Conservation (phyloP, 2,888 invertebrate species). For the Exocentrus adspersus region DNA sequence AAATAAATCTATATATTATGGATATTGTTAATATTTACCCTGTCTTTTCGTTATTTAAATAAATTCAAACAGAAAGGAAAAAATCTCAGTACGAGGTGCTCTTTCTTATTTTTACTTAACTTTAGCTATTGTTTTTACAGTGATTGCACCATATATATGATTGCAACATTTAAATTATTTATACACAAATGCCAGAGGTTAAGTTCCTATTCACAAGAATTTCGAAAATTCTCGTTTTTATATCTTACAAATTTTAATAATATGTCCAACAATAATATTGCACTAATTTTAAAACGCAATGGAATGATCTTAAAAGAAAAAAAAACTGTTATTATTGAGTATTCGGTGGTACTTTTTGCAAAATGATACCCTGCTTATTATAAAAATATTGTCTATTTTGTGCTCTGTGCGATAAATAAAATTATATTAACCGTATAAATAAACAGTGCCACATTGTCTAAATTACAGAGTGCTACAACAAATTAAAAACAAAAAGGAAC, state of each 20-base stretch:
- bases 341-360: constrained; percentile 42
- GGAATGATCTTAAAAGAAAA: constrained; percentile 25
- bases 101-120: constrained; percentile 49
- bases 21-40: constrained; percentile 62
- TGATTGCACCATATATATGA: constrained; percentile 62
- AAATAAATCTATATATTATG: constrained; percentile 60
- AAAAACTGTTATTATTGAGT: constrained; percentile 37
- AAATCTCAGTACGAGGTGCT: constrained; percentile 60
- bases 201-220: constrained; percentile 60
- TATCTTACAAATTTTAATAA: constrained; percentile 40
- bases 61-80: constrained; percentile 37
- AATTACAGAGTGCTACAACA: constrained; percentile 5
- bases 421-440: constrained; percentile 22
- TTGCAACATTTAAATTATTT: constrained; percentile 60
- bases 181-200: constrained; percentile 64
- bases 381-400: constrained; percentile 46
- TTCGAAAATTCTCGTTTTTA: constrained; percentile 39
- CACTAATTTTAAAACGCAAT: constrained; percentile 34
- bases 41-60: constrained; percentile 52
- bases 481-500: constrained; percentile 22
- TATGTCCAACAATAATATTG: constrained; percentile 38
- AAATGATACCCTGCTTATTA: constrained; percentile 53
- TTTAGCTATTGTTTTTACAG: constrained; percentile 57
- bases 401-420: constrained; percentile 41
- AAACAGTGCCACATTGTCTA: constrained; percentile 18